Evolutionary conservation across 2,113 vertebrate species (phyloP), one percentile per base, ranked within the genome.

Genomic region (Nematolebias whitei): DNA sequence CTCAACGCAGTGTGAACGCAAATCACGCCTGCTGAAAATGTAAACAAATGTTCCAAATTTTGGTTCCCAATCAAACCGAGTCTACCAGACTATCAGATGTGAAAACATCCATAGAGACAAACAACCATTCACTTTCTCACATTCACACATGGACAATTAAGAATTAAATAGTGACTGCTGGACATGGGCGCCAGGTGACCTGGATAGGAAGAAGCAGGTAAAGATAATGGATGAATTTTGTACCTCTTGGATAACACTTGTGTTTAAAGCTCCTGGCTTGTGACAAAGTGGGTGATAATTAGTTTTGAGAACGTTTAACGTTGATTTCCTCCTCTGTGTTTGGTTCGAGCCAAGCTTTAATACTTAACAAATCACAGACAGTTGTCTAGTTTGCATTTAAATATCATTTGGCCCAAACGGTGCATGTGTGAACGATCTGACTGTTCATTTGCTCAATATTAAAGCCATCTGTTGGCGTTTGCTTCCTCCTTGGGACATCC

Each of bases 401-500:
- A 55, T 70, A 56, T 83, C 55, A 49, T 76, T 76, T 68, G 43
- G 57, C 23, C 5, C 11, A 15, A 51, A 39, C 39, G 3, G 52
- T 2, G 45, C 73, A 76, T 5, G 44, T 68, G 76, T 77, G 55
- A 91, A 76, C 73, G 79, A 82, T 85, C 63, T 8, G 59, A 47
- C 51, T 71, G 71, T 80, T 80, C 72, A 79, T 87, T 89, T 71
- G 71, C 63, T 66, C 60, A 74, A 82, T 85, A 90, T 90, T 87
- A 88, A 86, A 90, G 85, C 90, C 89, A 90, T 91, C 83, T 88
- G 90, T 89, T 77, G 79, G 73, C 56, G 48, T 67, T 81, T 65
- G 67, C 63, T 65, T 88, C 85, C 80, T 81, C 77, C 82, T 78
- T 64, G 63, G 80, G 87, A 89, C 64, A 65, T 60, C 72, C 55